Percentiles rank a stretch among this genome's conserved stretches.
These are phyloP conservation scores for Chroicocephalus ridibundus DNA, from an alignment of 2,113 vertebrate genomes.

Conservation along the genomic window DNA sequence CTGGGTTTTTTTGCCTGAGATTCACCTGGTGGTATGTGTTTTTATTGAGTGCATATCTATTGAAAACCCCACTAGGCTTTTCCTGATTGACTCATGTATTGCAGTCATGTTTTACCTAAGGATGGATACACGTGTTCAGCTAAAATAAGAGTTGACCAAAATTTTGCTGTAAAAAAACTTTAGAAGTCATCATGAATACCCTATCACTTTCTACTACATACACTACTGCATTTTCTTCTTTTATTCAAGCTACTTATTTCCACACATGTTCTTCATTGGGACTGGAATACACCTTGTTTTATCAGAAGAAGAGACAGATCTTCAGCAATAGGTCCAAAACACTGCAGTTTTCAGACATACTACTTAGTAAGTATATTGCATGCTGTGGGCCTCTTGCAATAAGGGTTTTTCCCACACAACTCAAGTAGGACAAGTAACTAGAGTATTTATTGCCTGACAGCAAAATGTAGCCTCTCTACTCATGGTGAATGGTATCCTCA, in stretches of 20 bases:
- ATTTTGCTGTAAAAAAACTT: not conserved
- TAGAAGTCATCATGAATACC: not conserved
- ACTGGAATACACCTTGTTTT: not conserved
- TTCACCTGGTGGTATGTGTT: not conserved
- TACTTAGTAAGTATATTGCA: not conserved
- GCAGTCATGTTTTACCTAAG: not conserved
- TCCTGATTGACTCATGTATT: not conserved
- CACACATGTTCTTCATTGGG: not conserved
- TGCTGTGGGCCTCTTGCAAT: not conserved
- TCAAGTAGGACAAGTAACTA: not conserved
- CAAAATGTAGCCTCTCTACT: not conserved
- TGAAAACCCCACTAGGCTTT: not conserved
- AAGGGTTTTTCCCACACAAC: not conserved
- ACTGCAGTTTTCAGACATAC: not conserved
- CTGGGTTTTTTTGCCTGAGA: not conserved
- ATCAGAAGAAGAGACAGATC: not conserved
- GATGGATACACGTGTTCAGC: not conserved
- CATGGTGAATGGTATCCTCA: not conserved
- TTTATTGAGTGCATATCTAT: not conserved
- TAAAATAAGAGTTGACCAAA: not conserved
- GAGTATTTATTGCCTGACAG: not conserved
- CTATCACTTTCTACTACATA: not conserved
- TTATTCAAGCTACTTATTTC: not conserved
- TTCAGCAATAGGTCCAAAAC: not conserved
- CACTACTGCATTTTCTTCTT: not conserved